Conservation (phyloP, 2,113 vertebrate species). For the Salvelinus sp. region DNA sequence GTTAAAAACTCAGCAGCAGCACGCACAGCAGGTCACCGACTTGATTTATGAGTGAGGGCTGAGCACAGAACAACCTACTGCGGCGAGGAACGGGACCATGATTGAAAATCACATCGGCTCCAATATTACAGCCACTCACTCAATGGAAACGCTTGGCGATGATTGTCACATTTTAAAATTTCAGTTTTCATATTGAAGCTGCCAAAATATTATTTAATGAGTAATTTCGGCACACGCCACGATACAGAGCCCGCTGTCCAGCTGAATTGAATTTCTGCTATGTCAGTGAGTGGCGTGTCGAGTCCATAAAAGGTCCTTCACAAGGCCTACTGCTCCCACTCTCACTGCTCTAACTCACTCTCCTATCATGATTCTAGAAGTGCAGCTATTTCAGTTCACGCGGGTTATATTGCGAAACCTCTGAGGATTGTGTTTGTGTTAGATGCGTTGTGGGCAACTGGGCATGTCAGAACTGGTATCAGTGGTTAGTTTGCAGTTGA, state of each 20-base stretch:
- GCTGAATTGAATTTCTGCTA: not conserved
- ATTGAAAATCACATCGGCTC: slow-evolving; percentile 60
- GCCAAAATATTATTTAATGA: not conserved
- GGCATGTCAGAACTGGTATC: slow-evolving; percentile 30
- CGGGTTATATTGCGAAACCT: slow-evolving; percentile 10
- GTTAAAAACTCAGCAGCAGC: slow-evolving; percentile 46
- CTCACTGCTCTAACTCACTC: slow-evolving; percentile 1
- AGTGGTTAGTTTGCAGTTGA: slow-evolving; percentile 15
- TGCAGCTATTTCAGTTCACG: not conserved
- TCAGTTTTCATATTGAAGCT: slow-evolving; percentile 16
- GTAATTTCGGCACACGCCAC: not conserved
- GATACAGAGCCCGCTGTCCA: too few species aligned
- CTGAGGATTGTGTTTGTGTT: slow-evolving; percentile 1
- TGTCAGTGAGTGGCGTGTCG: too few species aligned
- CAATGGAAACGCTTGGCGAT: slow-evolving; percentile 18
- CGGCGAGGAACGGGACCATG: slow-evolving; percentile 24
- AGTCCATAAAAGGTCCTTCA: not conserved
- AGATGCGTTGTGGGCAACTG: not conserved
- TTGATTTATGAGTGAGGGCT: slow-evolving; percentile 69
- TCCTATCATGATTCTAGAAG: not conserved
- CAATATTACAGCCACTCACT: slow-evolving; percentile 46
- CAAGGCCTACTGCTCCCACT: slow-evolving; percentile 4
- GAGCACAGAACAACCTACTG: slow-evolving; percentile 23
- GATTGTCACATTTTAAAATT: slow-evolving; percentile 46
- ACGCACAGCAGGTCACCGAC: slow-evolving; percentile 36